phyloP scores from a whole-genome alignment of 2,797 vertebrate species.

The Enteromius mattozi region DNA sequence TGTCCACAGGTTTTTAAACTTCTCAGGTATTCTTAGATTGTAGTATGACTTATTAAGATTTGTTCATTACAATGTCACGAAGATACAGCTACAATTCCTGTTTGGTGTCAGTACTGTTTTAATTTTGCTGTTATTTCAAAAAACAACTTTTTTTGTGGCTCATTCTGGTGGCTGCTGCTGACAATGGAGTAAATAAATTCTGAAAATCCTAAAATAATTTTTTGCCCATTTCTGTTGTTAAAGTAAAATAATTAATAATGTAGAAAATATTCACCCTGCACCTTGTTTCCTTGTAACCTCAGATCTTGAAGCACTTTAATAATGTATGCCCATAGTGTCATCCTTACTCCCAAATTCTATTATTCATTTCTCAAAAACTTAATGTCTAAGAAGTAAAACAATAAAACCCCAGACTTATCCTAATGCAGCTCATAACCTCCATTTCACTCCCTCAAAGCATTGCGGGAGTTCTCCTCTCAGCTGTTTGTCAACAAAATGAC shows the following conservation, averaged over 20 bases:
- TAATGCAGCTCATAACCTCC: background rate
- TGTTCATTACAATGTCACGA: background rate
- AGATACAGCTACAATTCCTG: background rate
- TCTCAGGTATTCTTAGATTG: background rate
- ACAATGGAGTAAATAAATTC: background rate
- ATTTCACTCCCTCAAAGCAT: constrained; percentile 15
- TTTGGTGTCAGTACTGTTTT: background rate
- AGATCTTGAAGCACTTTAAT: background rate
- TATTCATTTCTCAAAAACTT: background rate
- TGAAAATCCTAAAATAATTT: background rate
- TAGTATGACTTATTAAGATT: background rate
- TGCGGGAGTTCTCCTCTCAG: background rate
- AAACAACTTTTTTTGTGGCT: background rate
- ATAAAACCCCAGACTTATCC: background rate
- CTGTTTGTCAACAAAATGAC: constrained; percentile 55
- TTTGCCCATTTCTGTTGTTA: background rate
- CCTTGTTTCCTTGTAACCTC: too few relatives aligned
- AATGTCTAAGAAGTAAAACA: background rate
- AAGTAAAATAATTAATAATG: background rate
- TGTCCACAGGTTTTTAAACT: background rate
- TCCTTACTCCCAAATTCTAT: background rate
- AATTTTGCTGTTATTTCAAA: background rate
- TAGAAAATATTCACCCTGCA: background rate
- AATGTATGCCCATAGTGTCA: background rate
- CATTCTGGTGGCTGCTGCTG: background rate